Evolutionary conservation across 2,797 vertebrate genomes (phyloP).

Genomic region (Carduelis carduelis): DNA sequence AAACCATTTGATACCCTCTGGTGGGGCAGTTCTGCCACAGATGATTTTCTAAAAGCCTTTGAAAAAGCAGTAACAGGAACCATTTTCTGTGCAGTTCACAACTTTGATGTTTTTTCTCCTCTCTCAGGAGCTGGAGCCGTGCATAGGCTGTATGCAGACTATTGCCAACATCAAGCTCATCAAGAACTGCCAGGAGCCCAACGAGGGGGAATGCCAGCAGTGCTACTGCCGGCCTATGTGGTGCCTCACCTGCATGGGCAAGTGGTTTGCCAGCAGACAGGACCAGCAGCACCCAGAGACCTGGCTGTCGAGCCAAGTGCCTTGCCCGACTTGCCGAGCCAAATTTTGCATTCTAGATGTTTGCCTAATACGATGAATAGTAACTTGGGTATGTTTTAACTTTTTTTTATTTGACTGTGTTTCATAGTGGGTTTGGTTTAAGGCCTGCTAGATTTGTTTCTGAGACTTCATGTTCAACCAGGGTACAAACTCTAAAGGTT

Average conservation of each 20-base stretch:
- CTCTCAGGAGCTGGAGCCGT: conserved; percentile 86
- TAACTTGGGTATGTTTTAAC: not conserved
- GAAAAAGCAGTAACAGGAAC: not conserved
- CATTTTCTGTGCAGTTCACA: not conserved
- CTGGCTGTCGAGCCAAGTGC: conserved; percentile 91
- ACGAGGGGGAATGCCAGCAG: conserved; percentile 82
- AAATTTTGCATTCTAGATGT: conserved; percentile 93
- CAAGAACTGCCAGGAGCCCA: conserved; percentile 79
- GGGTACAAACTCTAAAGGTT: not conserved
- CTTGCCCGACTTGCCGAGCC: conserved; percentile 91
- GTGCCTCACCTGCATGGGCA: conserved; percentile 93
- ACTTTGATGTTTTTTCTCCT: not conserved
- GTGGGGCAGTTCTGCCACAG: not conserved
- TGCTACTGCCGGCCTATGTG: conserved; percentile 96
- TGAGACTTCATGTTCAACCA: not conserved
- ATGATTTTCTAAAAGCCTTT: not conserved
- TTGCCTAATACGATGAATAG: conserved; percentile 80
- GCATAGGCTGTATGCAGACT: conserved; percentile 93
- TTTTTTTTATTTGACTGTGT: not conserved
- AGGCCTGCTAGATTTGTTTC: not conserved
- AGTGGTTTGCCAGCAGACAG: conserved; percentile 95
- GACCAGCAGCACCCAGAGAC: conserved; percentile 92
- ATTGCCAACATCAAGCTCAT: conserved; percentile 86
- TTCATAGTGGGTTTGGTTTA: not conserved
- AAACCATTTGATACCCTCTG: not conserved